Evolutionary conservation across 1,140 invertebrate species (phyloP), one percentile per base, ranked within the genome.

Genomic region (Tetragonula clypearis): DNA sequence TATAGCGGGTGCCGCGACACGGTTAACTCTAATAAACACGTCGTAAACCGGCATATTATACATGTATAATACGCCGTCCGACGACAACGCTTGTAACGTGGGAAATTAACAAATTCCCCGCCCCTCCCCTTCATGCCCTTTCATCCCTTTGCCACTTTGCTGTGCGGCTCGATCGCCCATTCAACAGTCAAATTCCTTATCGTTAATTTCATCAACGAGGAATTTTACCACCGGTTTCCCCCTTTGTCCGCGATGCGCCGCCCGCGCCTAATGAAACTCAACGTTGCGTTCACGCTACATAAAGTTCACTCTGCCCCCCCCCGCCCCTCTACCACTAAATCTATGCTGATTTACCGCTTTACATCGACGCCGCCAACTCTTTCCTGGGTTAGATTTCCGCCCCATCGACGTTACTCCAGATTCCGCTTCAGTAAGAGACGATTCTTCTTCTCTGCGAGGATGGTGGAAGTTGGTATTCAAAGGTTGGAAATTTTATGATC

Each of bases 21-120:
- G 73, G 58, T 69, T 75, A 88, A 87, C 82, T 90, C 85, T 90
- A 90, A 89, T 89, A 89, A 90, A 90, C 88, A 90, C 88, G 85
- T 90, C 88, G 88, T 89, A 89, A 90, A 90, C 85, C 82, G 85
- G 65, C 66, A 80, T 68, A 87, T 89, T 87, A 90, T 90, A 87
- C 76, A 58, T 41, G 85, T 82, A 49, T 49, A 49, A 49, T 49
- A 77, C 83, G 21, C 68, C 6, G 58, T 3, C 60, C 55, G 53
- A 84, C 73, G 74, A 81, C 81, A 82, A 66, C 53, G 84, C 17
- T 35, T 53, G 56, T 86, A 80, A 53, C 71, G 60, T 23, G 65
- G 62, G 68, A 56, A 85, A 73, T 87, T 86, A 85, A 88, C 88
- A 86, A 90, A 78, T 81, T 30, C 83, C 56, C 8, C 65, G 30